Conservation (phyloP, 2,888 invertebrate genomes). For the Troides aeacus region DNA sequence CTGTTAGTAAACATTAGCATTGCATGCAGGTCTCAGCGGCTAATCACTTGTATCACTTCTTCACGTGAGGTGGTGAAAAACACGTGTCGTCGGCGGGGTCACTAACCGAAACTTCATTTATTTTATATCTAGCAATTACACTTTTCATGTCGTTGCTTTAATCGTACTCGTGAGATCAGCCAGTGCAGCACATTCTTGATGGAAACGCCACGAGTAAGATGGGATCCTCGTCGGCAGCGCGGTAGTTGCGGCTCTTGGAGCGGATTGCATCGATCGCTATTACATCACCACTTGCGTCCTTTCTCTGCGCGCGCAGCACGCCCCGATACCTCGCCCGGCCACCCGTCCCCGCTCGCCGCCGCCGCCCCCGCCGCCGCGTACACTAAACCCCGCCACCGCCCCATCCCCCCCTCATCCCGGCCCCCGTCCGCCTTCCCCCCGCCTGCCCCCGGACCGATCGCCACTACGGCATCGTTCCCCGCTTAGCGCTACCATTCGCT, state of each 20-base stretch:
- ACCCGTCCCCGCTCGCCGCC: not conserved
- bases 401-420: constrained; percentile 35
- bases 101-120: constrained; percentile 48
- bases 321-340: constrained; percentile 41
- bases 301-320: constrained; percentile 76
- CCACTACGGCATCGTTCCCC: constrained; percentile 52
- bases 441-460: constrained; percentile 53
- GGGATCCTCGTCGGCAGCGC: constrained; percentile 33
- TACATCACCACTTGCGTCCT: constrained; percentile 77
- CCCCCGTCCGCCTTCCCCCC: constrained; percentile 33
- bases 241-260: constrained; percentile 49
- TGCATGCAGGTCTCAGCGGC: not conserved
- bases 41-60: constrained; percentile 33
- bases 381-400: constrained; percentile 54
- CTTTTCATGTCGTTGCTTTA: not conserved
- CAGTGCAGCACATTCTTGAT: constrained; percentile 6
- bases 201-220: constrained; percentile 16
- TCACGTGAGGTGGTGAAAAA: constrained; percentile 45
- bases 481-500: constrained; percentile 70
- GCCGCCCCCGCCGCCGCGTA: constrained; percentile 40
- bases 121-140: not conserved
- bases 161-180: not conserved
- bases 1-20: not conserved
- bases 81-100: constrained; percentile 57
- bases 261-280: constrained; percentile 76